Evolutionary conservation across 37 sponge, comb jelly and placozoan species (phyloP).

Genomic region (Dysidea cf. avara): DNA sequence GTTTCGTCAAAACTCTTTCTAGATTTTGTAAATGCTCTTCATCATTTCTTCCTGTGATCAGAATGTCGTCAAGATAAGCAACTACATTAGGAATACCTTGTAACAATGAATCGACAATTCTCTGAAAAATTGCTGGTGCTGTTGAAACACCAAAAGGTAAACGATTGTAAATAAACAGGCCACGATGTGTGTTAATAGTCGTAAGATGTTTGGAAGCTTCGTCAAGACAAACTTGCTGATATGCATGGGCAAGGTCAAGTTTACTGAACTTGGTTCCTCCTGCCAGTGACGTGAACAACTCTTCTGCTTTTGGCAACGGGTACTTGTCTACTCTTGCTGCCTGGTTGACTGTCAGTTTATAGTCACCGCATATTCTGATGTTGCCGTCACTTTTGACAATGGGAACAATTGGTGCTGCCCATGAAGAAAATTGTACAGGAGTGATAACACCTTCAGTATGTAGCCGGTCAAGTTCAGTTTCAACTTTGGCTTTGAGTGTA

Average conservation of each 20-base stretch:
- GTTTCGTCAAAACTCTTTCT: constrained; percentile 3
- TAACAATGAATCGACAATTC: constrained; percentile 1
- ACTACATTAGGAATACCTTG: constrained; percentile 8
- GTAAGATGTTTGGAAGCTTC: not conserved
- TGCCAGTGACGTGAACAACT: constrained; percentile 12
- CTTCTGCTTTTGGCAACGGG: constrained; percentile 34
- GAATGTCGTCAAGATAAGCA: constrained; percentile 11
- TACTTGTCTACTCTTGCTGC: constrained; percentile 22
- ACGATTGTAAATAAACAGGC: constrained; percentile 22
- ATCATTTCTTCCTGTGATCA: constrained; percentile 5
- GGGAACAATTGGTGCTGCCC: constrained; percentile 40
- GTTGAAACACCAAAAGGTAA: constrained; percentile 28
- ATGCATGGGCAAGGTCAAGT: constrained; percentile 25
- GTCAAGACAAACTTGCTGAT: constrained; percentile 10
- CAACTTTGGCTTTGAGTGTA: not conserved
- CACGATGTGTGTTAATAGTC: constrained; percentile 12
- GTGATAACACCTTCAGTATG: constrained; percentile 5
- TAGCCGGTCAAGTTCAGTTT: constrained; percentile 2
- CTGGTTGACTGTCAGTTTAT: constrained; percentile 30
- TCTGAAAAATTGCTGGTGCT: constrained; percentile 20
- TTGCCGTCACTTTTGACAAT: constrained; percentile 18
- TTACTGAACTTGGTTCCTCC: constrained; percentile 37
- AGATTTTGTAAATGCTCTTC: constrained; percentile 13
- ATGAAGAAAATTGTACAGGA: constrained; percentile 17
- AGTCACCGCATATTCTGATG: constrained; percentile 39